Conservation (phyloP, 2,797 vertebrate genomes). For the Pangasius sanitwongsei region DNA sequence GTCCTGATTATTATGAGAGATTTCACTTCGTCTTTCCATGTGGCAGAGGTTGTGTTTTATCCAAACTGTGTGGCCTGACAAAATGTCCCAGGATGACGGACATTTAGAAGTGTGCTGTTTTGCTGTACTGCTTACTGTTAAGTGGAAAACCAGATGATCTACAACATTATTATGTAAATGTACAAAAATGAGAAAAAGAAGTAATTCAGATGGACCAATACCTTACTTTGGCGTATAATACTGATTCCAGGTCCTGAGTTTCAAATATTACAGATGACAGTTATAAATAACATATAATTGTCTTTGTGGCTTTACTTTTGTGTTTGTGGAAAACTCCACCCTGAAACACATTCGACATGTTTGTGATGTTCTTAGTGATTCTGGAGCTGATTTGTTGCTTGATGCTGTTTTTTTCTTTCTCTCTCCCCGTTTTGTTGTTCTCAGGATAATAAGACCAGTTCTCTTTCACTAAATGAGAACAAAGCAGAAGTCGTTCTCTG, state of each 20-base stretch:
- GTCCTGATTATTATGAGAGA: constrained; percentile 48
- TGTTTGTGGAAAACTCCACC: background rate
- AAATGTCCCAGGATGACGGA: constrained; percentile 17
- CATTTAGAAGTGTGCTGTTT: background rate
- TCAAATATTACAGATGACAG: too few species aligned
- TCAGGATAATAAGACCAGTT: background rate
- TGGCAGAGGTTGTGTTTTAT: constrained; percentile 24
- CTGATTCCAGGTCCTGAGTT: background rate
- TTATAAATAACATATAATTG: background rate
- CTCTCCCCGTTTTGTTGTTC: background rate
- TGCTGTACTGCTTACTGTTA: background rate
- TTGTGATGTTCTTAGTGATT: background rate
- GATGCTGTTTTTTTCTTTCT: background rate
- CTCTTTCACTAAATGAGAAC: background rate
- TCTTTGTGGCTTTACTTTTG: background rate
- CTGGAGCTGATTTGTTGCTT: background rate
- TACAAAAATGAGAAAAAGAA: background rate
- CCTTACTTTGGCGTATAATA: background rate
- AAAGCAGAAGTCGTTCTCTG: background rate
- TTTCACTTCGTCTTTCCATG: constrained; percentile 52
- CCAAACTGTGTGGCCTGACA: background rate
- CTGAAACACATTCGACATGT: background rate
- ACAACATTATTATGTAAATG: background rate
- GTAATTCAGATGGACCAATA: background rate
- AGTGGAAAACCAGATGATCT: background rate